Evolutionary conservation across 1,140 invertebrate genomes (phyloP).

Genomic region (Drosophila subobscura): DNA sequence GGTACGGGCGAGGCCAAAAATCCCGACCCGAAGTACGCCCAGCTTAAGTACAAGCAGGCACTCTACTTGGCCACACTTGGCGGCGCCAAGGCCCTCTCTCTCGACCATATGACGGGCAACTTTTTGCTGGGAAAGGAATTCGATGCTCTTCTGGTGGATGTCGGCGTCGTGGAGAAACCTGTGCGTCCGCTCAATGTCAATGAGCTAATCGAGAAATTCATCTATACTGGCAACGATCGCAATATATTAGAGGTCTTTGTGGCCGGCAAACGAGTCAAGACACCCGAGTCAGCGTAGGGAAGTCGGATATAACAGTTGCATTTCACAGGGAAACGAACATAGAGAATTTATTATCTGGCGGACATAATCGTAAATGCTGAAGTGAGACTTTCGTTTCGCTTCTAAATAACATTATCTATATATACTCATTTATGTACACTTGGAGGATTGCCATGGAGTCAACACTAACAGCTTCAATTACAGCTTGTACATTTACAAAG

Average conservation of each 20-base stretch:
- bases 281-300: background rate
- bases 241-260: constrained; percentile 92
- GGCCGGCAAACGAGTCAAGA: constrained; percentile 86
- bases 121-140: constrained; percentile 93
- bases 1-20: constrained; percentile 51
- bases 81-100: constrained; percentile 90
- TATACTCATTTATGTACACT: constrained; percentile 33
- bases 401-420: constrained; percentile 13
- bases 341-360: constrained; percentile 60
- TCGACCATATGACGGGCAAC: constrained; percentile 90
- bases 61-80: constrained; percentile 94
- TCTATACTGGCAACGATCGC: constrained; percentile 92
- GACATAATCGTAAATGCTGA: constrained; percentile 28
- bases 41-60: constrained; percentile 90
- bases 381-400: background rate
- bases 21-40: constrained; percentile 60
- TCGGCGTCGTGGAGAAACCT: constrained; percentile 84
- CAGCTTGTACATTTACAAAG: constrained; percentile 26
- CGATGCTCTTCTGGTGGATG: constrained; percentile 90
- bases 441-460: constrained; percentile 7
- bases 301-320: constrained; percentile 49
- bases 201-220: constrained; percentile 91
- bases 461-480: constrained; percentile 13
- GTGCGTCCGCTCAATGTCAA: constrained; percentile 49
- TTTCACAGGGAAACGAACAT: constrained; percentile 46